A percentile compares a stretch with the other conserved stretches of the same genome.
Evolutionary conservation across 2,888 invertebrate genomes (phyloP).

Genomic region (Drosophila austrosaltans): DNA sequence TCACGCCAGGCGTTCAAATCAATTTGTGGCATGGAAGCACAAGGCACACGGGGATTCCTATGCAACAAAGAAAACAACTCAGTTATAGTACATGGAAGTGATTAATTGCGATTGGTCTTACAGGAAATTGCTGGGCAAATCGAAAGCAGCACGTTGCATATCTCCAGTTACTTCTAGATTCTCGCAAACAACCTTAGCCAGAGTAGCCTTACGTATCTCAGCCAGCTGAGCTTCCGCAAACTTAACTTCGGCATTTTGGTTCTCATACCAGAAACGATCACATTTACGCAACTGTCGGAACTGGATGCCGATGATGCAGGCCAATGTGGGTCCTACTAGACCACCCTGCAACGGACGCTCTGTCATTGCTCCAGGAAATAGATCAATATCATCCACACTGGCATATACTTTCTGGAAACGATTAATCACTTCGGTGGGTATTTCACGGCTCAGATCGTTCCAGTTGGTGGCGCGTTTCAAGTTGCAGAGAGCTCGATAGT

Average conservation of each 20-base stretch:
- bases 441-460: slow-evolving; percentile 93
- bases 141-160: slow-evolving; percentile 95
- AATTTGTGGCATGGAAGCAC: slow-evolving; percentile 90
- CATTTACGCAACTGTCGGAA: slow-evolving; percentile 95
- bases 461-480: slow-evolving; percentile 92
- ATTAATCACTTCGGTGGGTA: slow-evolving; percentile 92
- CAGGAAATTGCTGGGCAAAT: slow-evolving; percentile 95
- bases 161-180: slow-evolving; percentile 93
- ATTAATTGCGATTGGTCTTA: slow-evolving; percentile 82
- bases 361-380: slow-evolving; percentile 97
- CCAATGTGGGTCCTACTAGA: slow-evolving; percentile 96
- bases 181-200: slow-evolving; percentile 94
- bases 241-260: slow-evolving; percentile 89
- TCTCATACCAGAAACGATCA: slow-evolving; percentile 98
- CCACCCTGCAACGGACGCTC: slow-evolving; percentile 94
- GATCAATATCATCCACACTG: slow-evolving; percentile 96
- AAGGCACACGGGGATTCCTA: slow-evolving; percentile 93
- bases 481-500: slow-evolving; percentile 95
- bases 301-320: slow-evolving; percentile 96
- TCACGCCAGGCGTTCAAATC: slow-evolving; percentile 94
- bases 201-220: slow-evolving; percentile 93
- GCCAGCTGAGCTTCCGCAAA: slow-evolving; percentile 94
- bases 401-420: slow-evolving; percentile 91
- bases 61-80: not conserved
- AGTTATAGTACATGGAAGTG: not conserved